These are phyloP conservation scores for Sebastes nivosus DNA, from an alignment of 2,797 vertebrate species.

Conservation along the genomic window DNA sequence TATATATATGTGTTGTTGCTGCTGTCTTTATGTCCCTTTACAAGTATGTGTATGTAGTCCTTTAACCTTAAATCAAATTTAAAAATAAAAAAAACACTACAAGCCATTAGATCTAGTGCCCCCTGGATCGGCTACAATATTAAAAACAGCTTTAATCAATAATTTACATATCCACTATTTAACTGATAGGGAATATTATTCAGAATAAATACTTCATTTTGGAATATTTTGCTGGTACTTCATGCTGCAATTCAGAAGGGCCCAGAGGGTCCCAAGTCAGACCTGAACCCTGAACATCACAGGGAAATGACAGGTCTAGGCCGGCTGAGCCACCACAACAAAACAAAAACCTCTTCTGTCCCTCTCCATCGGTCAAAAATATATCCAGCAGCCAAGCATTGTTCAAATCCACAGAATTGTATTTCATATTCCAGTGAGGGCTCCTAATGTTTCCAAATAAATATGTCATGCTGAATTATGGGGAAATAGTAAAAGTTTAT, in stretches of 20 bases:
- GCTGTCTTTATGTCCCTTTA: too few relatives aligned
- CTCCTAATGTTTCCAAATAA: too few relatives aligned
- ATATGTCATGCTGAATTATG: too few relatives aligned
- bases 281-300: not conserved
- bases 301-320: not conserved
- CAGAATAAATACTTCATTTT: not conserved
- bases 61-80: too few relatives aligned
- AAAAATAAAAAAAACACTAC: not conserved
- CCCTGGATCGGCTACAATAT: not conserved
- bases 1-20: too few relatives aligned
- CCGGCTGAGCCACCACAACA: not conserved
- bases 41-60: too few relatives aligned
- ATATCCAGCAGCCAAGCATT: not conserved
- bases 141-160: not conserved
- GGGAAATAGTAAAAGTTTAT: too few relatives aligned
- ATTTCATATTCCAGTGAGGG: too few relatives aligned
- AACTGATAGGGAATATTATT: not conserved
- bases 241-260: not conserved
- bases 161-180: not conserved
- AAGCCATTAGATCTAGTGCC: not conserved
- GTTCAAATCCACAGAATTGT: too few relatives aligned
- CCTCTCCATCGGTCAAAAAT: constrained; percentile 3
- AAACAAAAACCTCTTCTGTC: not conserved
- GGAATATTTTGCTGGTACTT: not conserved
- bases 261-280: not conserved